Evolutionary conservation across 2,888 invertebrate genomes (phyloP).

Genomic region (Rhagophthalmus giganteus): DNA sequence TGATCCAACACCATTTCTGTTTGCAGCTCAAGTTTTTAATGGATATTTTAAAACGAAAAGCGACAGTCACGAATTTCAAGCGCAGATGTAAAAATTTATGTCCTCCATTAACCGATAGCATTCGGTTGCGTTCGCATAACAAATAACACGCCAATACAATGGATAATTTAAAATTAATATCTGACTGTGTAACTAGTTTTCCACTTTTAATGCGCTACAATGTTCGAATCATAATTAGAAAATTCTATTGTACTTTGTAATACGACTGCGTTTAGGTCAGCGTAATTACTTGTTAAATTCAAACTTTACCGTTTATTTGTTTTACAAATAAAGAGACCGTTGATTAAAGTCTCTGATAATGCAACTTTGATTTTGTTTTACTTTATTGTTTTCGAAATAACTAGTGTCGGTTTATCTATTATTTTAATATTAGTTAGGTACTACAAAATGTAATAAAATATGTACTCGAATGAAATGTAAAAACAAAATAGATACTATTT

Average conservation of each 20-base stretch:
- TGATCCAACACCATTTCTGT: conserved; percentile 39
- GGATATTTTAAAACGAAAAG: conserved; percentile 19
- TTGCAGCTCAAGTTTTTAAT: conserved; percentile 38
- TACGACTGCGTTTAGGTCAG: not conserved
- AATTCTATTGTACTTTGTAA: not conserved
- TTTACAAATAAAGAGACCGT: conserved; percentile 4
- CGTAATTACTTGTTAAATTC: not conserved
- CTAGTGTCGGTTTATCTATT: too few relatives aligned
- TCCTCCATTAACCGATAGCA: not conserved
- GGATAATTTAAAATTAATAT: too few relatives aligned
- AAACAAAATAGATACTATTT: too few relatives aligned
- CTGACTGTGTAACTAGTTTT: too few relatives aligned
- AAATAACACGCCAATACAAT: too few relatives aligned
- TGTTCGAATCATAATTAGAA: too few relatives aligned
- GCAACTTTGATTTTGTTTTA: too few relatives aligned
- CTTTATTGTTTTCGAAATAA: too few relatives aligned
- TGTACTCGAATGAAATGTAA: too few relatives aligned
- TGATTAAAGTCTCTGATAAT: conserved; percentile 26
- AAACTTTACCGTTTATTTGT: conserved; percentile 4
- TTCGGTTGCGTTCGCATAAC: not conserved
- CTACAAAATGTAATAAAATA: too few relatives aligned
- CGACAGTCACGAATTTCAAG: not conserved
- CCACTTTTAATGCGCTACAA: too few relatives aligned
- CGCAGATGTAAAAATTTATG: conserved; percentile 1
- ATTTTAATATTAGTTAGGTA: too few relatives aligned